phyloP scores from a whole-genome alignment of 1,140 invertebrate genomes.

The Mercenaria mercenaria region DNA sequence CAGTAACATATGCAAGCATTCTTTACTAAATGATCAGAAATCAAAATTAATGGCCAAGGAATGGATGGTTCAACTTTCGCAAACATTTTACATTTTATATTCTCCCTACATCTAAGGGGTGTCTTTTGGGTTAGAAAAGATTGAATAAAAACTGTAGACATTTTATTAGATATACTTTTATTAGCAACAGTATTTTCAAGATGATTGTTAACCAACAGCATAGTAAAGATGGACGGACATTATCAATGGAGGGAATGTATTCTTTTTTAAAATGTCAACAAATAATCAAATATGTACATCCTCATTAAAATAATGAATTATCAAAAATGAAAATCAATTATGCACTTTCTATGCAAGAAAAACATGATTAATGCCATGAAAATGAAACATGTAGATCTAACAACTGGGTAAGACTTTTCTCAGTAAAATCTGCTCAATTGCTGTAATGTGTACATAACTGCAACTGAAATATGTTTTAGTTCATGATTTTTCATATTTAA shows the following conservation, averaged over 20 bases:
- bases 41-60: no score
- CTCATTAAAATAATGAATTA: background rate
- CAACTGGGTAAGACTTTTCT: background rate
- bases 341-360: background rate
- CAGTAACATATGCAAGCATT: no score
- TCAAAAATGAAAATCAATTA: slow-evolving; percentile 7
- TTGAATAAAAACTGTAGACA: background rate
- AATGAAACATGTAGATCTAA: background rate
- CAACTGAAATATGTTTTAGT: no score
- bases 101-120: no score
- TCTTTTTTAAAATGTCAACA: background rate
- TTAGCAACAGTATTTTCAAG: slow-evolving; percentile 19
- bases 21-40: no score
- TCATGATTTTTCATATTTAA: no score
- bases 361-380: background rate
- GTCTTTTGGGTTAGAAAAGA: no score
- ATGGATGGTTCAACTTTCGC: no score
- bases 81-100: no score
- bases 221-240: background rate
- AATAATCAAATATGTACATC: background rate
- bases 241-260: background rate
- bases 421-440: no score
- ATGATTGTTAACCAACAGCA: background rate
- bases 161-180: slow-evolving; percentile 8
- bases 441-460: no score